A percentile compares a stretch with the other conserved stretches of the same genome.
phyloP scores from a whole-genome alignment of 2,797 vertebrate genomes.

The Sebastes taczanowskii region DNA sequence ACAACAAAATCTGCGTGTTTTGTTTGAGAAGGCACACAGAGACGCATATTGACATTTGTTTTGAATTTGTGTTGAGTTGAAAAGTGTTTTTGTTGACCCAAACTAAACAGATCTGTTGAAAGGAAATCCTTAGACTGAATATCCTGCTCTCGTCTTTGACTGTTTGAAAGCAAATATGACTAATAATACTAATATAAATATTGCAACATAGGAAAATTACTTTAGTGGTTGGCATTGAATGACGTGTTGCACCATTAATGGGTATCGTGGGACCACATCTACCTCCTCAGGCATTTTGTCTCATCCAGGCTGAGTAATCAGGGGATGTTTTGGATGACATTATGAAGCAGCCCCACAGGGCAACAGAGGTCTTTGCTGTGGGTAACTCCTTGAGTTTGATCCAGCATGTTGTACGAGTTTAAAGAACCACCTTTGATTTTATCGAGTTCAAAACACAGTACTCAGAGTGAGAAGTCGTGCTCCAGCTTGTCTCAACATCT shows the following conservation, averaged over 20 bases:
- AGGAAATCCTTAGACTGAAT: neutral
- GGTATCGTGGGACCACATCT: neutral
- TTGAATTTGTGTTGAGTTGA: neutral
- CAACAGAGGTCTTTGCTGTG: fast-evolving
- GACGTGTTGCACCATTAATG: neutral
- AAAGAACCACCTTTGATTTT: neutral
- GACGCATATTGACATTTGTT: neutral
- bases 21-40: neutral
- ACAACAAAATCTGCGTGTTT: neutral
- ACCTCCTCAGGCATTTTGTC: neutral
- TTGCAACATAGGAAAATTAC: slow-evolving; percentile 2
- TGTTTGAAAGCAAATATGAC: neutral
- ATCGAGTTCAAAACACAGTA: neutral
- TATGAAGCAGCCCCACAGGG: neutral
- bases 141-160: neutral
- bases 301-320: neutral
- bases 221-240: neutral
- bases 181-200: neutral
- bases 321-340: neutral
- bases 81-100: neutral
- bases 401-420: neutral
- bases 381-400: neutral
- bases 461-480: neutral
- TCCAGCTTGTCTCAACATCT: slow-evolving; percentile 15
- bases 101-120: neutral